Evolutionary conservation across 2,888 invertebrate genomes (phyloP).

Genomic region (Diogma glabrata): DNA sequence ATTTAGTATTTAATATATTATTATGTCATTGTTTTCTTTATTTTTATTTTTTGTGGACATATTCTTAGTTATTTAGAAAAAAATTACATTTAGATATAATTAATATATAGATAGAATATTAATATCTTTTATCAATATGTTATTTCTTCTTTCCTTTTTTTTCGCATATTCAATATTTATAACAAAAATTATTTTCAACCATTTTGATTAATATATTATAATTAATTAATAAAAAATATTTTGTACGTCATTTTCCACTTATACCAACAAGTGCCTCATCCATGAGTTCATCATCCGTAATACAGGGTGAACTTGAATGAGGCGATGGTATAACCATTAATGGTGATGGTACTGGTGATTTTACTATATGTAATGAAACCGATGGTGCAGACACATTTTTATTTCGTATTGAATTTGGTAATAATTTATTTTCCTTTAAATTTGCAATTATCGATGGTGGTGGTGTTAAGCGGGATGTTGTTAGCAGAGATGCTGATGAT

Average conservation of each 20-base stretch:
- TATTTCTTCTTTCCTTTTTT: no score
- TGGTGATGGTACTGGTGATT: slow-evolving; percentile 63
- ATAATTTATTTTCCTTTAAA: not conserved
- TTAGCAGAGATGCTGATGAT: not conserved
- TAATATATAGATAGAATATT: no score
- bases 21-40: no score
- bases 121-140: no score
- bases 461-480: not conserved
- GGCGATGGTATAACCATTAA: slow-evolving; percentile 52
- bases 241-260: slow-evolving; percentile 13
- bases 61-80: no score
- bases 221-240: not conserved
- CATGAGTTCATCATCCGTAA: slow-evolving; percentile 65
- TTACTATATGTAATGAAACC: slow-evolving; percentile 62
- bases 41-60: no score
- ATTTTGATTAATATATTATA: slow-evolving; percentile 5
- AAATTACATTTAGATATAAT: no score
- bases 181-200: no score
- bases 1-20: no score
- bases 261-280: slow-evolving; percentile 22
- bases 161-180: no score
- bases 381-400: slow-evolving; percentile 37
- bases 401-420: slow-evolving; percentile 3
- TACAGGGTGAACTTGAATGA: slow-evolving; percentile 58
- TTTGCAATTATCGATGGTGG: not conserved